Percentiles rank a stretch among this genome's conserved stretches.
phyloP scores from a whole-genome alignment of 2,113 vertebrate species.

The Pterocles orientalis region DNA sequence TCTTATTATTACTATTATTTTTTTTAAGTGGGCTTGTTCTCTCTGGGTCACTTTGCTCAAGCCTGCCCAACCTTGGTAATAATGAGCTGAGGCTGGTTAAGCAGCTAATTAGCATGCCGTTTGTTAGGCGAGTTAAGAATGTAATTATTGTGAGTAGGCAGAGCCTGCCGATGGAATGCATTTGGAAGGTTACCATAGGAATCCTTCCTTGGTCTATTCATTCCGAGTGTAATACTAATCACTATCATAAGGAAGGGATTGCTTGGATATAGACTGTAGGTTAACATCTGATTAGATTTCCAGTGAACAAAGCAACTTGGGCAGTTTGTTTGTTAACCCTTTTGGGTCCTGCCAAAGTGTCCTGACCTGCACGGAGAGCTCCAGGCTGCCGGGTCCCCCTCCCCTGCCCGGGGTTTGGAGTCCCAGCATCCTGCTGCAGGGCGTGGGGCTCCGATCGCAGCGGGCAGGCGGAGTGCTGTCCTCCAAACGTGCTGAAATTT shows the following conservation, averaged over 20 bases:
- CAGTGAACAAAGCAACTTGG: slow-evolving; percentile 73
- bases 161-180: slow-evolving; percentile 79
- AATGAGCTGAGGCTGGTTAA: slow-evolving; percentile 77
- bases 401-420: not conserved
- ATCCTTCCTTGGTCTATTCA: slow-evolving; percentile 82
- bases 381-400: not conserved
- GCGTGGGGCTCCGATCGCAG: not conserved
- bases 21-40: slow-evolving; percentile 33
- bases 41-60: slow-evolving; percentile 61
- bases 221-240: slow-evolving; percentile 87
- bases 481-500: not conserved
- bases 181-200: slow-evolving; percentile 85
- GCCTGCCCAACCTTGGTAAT: slow-evolving; percentile 58
- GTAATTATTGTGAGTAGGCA: slow-evolving; percentile 84
- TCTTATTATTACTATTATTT: slow-evolving; percentile 50
- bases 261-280: slow-evolving; percentile 82
- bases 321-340: slow-evolving; percentile 80
- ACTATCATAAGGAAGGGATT: slow-evolving; percentile 97
- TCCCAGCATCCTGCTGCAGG: not conserved
- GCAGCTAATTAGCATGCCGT: slow-evolving; percentile 84
- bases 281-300: slow-evolving; percentile 78
- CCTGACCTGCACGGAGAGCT: not conserved
- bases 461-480: not conserved
- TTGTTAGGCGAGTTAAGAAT: slow-evolving; percentile 90
- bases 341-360: slow-evolving; percentile 65